A percentile compares a stretch with the other conserved stretches of the same genome.
These are phyloP conservation scores for Campaea margaritaria DNA, from an alignment of 2,888 invertebrate species.

Conservation along the genomic window DNA sequence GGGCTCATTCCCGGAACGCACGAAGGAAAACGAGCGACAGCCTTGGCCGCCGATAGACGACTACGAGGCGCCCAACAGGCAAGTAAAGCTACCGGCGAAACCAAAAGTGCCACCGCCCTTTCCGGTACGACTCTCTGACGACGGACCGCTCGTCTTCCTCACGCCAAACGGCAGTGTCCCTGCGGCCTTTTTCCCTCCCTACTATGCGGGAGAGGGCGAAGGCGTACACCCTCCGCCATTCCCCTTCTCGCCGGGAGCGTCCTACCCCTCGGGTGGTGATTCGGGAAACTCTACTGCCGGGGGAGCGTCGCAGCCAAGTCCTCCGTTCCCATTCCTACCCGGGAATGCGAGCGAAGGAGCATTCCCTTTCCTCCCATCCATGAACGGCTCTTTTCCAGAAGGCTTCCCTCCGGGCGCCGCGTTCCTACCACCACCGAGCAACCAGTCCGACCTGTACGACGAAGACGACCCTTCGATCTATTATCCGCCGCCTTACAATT, in stretches of 20 bases:
- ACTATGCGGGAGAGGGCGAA: constrained; percentile 87
- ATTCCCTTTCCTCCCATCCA: constrained; percentile 83
- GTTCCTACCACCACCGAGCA: constrained; percentile 89
- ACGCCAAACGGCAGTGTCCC: constrained; percentile 91
- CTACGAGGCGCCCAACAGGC: constrained; percentile 92
- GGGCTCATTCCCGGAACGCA: constrained; percentile 87
- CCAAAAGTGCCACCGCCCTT: constrained; percentile 96
- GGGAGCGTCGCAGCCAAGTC: constrained; percentile 87
- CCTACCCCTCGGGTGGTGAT: constrained; percentile 85
- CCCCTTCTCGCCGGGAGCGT: constrained; percentile 85
- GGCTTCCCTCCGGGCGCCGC: constrained; percentile 84
- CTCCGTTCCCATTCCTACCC: constrained; percentile 87
- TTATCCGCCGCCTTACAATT: constrained; percentile 96
- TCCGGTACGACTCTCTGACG: constrained; percentile 94
- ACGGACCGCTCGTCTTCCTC: constrained; percentile 94
- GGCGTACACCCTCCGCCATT: constrained; percentile 83
- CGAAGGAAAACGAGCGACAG: constrained; percentile 73
- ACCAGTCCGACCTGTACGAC: constrained; percentile 91
- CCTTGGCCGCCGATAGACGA: constrained; percentile 94
- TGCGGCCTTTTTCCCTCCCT: constrained; percentile 88
- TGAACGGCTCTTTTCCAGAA: constrained; percentile 85
- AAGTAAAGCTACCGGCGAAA: constrained; percentile 92
- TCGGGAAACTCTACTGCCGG: constrained; percentile 88
- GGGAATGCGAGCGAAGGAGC: constrained; percentile 85
- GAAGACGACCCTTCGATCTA: constrained; percentile 96